Evolutionary conservation across 1,140 invertebrate genomes (phyloP).

Genomic region (Drepana arcuata): DNA sequence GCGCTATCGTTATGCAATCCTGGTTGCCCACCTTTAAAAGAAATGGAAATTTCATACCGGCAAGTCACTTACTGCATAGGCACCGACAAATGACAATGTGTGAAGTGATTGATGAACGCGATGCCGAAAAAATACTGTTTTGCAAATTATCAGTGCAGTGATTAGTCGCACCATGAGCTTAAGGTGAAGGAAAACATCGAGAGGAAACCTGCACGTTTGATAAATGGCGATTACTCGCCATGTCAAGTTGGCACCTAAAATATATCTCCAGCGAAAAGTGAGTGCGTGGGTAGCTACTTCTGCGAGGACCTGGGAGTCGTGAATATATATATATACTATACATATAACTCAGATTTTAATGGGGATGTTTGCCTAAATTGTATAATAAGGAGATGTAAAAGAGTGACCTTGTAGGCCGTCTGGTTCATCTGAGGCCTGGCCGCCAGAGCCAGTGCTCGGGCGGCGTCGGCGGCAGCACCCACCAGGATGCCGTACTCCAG

Average conservation of each 20-base stretch:
- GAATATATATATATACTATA: no score
- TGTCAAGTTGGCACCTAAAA: no score
- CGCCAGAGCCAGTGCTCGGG: not conserved
- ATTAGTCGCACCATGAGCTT: no score
- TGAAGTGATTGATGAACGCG: not conserved
- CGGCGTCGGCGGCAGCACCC: conserved; percentile 29
- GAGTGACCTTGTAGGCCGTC: not conserved
- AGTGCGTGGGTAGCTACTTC: conserved; percentile 12
- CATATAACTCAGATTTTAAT: no score
- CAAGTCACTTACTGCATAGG: not conserved
- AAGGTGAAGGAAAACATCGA: no score
- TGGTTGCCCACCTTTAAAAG: conserved; percentile 31
- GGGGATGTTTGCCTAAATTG: no score
- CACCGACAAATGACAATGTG: not conserved
- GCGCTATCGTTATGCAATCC: conserved; percentile 19
- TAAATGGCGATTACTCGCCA: no score
- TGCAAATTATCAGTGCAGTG: not conserved
- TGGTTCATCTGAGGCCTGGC: not conserved
- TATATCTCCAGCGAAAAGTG: not conserved
- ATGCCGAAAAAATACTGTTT: not conserved
- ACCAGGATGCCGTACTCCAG: conserved; percentile 52
- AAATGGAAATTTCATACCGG: not conserved
- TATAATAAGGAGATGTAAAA: not conserved
- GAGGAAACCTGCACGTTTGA: no score
- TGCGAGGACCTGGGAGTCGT: not conserved